These are phyloP conservation scores for Podarcis siculus DNA, from an alignment of 2,797 vertebrate genomes.

Conservation along the genomic window DNA sequence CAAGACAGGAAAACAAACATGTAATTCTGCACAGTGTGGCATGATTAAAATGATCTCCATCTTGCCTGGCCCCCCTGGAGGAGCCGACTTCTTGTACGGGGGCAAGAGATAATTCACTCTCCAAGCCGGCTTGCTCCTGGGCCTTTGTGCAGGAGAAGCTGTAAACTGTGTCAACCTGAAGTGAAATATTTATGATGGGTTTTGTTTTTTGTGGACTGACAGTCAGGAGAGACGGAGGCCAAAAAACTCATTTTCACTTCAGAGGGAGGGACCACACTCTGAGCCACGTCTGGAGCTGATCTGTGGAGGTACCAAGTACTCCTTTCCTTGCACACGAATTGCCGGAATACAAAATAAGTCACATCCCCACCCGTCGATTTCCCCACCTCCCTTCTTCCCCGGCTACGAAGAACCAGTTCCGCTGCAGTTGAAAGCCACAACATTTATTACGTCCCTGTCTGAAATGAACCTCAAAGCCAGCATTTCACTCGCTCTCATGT, in stretches of 20 bases:
- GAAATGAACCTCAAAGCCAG: constrained; percentile 78
- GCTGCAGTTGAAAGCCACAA: constrained; percentile 72
- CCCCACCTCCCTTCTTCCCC: neutral
- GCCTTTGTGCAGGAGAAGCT: constrained; percentile 40
- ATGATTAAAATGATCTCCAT: constrained; percentile 48
- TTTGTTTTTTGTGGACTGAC: neutral
- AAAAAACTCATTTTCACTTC: constrained; percentile 59
- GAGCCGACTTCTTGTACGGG: constrained; percentile 51
- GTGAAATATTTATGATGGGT: constrained; percentile 31
- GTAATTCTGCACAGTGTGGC: constrained; percentile 30
- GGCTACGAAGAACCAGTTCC: constrained; percentile 66
- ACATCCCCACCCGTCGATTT: neutral
- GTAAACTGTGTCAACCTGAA: constrained; percentile 40
- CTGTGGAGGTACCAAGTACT: constrained; percentile 33
- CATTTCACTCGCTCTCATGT: constrained; percentile 77
- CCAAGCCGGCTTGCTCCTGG: constrained; percentile 26
- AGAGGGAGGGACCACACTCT: constrained; percentile 43
- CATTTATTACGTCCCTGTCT: constrained; percentile 76
- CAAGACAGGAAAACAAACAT: constrained; percentile 44
- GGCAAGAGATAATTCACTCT: constrained; percentile 51
- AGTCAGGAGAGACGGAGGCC: constrained; percentile 28
- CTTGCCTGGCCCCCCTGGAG: constrained; percentile 44
- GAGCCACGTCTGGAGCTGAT: constrained; percentile 48
- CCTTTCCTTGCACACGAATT: neutral
- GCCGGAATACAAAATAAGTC: constrained; percentile 40